Evolutionary conservation across 2,797 vertebrate genomes (phyloP).

Genomic region (Neostethus bicornis): DNA sequence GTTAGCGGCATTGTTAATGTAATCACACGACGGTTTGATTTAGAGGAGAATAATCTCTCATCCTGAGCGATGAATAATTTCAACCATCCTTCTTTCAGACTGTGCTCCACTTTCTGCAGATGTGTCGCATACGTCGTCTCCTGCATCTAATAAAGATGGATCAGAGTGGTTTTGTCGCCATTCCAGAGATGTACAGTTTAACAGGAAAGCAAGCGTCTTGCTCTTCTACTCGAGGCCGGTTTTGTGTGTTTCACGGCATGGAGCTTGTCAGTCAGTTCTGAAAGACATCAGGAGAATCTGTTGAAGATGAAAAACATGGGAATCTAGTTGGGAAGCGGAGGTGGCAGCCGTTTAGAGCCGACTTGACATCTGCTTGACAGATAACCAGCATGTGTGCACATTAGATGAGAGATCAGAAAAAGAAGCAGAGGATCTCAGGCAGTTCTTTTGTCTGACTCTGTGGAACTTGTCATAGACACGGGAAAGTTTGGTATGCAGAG

Average conservation of each 20-base stretch:
- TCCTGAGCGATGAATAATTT: constrained; percentile 43
- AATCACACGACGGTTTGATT: constrained; percentile 54
- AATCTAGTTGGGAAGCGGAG: constrained; percentile 67
- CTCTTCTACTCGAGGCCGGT: constrained; percentile 31
- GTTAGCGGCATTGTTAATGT: constrained; percentile 54
- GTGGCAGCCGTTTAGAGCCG: constrained; percentile 74
- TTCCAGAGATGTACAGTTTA: constrained; percentile 45
- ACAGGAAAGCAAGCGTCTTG: constrained; percentile 34
- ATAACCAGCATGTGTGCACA: constrained; percentile 69
- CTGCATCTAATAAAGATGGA: constrained; percentile 49
- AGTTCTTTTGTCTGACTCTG: constrained; percentile 50
- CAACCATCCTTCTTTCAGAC: constrained; percentile 32
- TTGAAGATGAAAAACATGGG: constrained; percentile 74
- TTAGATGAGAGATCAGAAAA: constrained; percentile 65
- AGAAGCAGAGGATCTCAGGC: constrained; percentile 33
- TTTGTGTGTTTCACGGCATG: constrained; percentile 56
- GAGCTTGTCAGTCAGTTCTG: constrained; percentile 64
- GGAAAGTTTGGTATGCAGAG: background rate
- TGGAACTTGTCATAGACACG: constrained; percentile 15
- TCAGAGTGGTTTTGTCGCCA: constrained; percentile 39
- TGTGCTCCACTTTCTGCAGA: constrained; percentile 31
- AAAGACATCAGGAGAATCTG: constrained; percentile 60
- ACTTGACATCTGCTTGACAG: constrained; percentile 74
- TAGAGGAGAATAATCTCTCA: constrained; percentile 39
- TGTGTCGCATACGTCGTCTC: constrained; percentile 2